Evolutionary conservation across 2,888 invertebrate genomes (phyloP).

Genomic region (Chymomyza caudatula): DNA sequence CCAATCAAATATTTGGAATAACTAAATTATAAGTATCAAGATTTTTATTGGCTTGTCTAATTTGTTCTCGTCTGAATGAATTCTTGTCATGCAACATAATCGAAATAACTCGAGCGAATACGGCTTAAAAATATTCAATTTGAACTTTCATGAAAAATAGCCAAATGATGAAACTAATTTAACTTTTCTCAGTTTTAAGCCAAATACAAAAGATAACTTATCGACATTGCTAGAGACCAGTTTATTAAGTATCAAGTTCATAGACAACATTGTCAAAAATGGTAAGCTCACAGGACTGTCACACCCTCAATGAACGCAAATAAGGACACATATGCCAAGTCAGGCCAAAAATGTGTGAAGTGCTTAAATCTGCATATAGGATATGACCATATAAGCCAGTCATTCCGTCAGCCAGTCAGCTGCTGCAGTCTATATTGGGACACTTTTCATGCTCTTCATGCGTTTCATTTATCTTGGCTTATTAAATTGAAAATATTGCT

Average conservation of each 20-base stretch:
- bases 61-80: no score
- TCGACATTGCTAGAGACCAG: no score
- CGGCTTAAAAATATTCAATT: conserved; percentile 24
- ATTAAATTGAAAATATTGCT: conserved; percentile 72
- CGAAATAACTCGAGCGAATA: no score
- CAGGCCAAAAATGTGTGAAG: conserved; percentile 12
- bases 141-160: conserved; percentile 8
- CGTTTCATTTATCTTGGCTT: conserved; percentile 70
- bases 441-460: conserved; percentile 7
- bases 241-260: no score
- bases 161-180: conserved; percentile 64
- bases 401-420: not conserved
- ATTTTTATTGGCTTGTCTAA: no score
- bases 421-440: not conserved
- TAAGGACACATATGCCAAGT: conserved; percentile 53
- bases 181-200: conserved; percentile 59
- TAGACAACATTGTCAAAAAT: conserved; percentile 55
- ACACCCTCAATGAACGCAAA: conserved; percentile 64
- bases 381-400: conserved; percentile 3
- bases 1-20: no score
- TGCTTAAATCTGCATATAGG: conserved; percentile 32
- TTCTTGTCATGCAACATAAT: no score
- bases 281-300: conserved; percentile 28
- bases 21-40: no score
- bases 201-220: conserved; percentile 46